Evolutionary conservation across 2,888 invertebrate species (phyloP), one percentile per base, ranked within the genome.

Genomic region (Lomographa bimaculata): DNA sequence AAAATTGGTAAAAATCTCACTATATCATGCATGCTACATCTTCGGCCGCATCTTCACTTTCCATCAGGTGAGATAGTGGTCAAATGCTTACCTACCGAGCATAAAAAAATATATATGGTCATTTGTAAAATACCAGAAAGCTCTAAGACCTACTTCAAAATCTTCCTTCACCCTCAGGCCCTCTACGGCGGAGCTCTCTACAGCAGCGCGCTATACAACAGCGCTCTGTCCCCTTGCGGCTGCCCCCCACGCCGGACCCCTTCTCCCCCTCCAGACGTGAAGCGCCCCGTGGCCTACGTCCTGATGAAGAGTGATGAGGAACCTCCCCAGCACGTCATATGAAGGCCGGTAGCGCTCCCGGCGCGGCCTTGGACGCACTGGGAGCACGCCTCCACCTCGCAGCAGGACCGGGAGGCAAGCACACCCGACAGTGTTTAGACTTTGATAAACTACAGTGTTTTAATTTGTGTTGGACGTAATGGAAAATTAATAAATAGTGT

Each of bases 321-420:
- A 51, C 87, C 86, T 0, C 89, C 89, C 1, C 90, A 92, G 43
- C 94, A 94, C 74, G 93, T 94, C 79, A 95, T 95, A 92, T 95
- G 94, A 95, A 94, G 93, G 91, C 94, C 94, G 87, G 94, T 94
- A 72, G 93, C 94, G 93, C 94, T 94, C 89, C 94, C 94, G 67
- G 93, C 93, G 71, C 84, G 93, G 64, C 79, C 78, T n/a, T 79
- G 83, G 76, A 78, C 79, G 57, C 90, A 89, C 51, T 91, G 89
- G 86, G 89, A 87, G 85, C 82, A 76, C 56, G 86, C 89, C 7
- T 87, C 87, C 42, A 86, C 87, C 20, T 85, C 86, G 12, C 64
- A 73, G 3, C 71, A 69, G 48, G 84, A 85, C 17, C 57, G 81
- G 50, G 85, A 82, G 30, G 63, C 60, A 36, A 81, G 79, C 60